Percentiles rank a stretch among this genome's conserved stretches.
These are phyloP conservation scores for Panulirus ornatus DNA, from an alignment of 1,140 invertebrate genomes.

Conservation along the genomic window DNA sequence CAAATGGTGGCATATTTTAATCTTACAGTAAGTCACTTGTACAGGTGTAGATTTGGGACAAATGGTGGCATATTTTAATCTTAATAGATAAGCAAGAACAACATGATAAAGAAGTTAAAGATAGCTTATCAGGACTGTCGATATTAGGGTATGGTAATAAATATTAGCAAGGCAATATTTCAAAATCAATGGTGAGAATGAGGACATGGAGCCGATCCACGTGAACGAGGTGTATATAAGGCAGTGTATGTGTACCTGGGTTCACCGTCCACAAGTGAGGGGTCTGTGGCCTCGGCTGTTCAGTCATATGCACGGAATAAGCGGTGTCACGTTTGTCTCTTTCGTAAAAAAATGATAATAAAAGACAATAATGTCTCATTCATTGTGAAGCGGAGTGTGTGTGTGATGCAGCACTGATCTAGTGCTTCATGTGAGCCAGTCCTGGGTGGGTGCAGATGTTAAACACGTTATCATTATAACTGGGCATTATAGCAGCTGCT, in stretches of 20 bases:
- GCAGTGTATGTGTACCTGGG: background rate
- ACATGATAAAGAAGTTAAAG: background rate
- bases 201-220: background rate
- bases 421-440: background rate
- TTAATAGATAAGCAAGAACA: background rate
- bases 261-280: slow-evolving; percentile 1
- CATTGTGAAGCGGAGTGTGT: background rate
- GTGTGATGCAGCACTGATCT: too few relatives aligned
- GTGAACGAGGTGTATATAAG: background rate
- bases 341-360: background rate
- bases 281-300: slow-evolving; percentile 6
- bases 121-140: slow-evolving; percentile 12
- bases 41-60: too few relatives aligned
- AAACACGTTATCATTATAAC: background rate
- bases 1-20: too few relatives aligned
- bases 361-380: slow-evolving; percentile 2
- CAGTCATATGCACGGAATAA: background rate
- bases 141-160: background rate
- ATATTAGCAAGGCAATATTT: background rate
- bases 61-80: too few relatives aligned
- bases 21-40: too few relatives aligned
- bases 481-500: too few relatives aligned
- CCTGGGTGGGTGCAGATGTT: background rate
- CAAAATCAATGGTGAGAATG: background rate
- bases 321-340: background rate